A percentile compares a stretch with the other conserved stretches of the same genome.
Evolutionary conservation across 2,888 invertebrate species (phyloP).

Genomic region (Plebejus melissa): DNA sequence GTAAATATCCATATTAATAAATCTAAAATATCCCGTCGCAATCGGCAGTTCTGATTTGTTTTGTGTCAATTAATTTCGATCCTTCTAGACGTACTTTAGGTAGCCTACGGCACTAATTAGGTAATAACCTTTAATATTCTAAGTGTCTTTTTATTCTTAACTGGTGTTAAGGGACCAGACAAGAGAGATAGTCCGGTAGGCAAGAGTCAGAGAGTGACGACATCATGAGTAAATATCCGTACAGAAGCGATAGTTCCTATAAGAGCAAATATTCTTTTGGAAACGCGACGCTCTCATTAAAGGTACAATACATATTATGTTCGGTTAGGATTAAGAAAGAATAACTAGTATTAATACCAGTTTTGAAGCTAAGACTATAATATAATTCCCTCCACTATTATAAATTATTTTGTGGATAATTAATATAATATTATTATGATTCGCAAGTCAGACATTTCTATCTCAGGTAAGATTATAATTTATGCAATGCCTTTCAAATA

Average conservation of each 20-base stretch:
- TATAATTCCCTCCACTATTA: slow-evolving; percentile 69
- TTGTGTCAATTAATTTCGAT: slow-evolving; percentile 38
- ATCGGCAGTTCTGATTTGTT: slow-evolving; percentile 1
- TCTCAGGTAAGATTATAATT: background rate
- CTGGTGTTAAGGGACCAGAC: slow-evolving; percentile 68
- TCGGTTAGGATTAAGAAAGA: slow-evolving; percentile 24
- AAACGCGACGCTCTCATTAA: background rate
- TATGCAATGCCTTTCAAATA: background rate
- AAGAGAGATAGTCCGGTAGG: slow-evolving; percentile 48
- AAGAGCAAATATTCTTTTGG: background rate
- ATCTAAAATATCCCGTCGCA: background rate
- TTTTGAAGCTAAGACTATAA: slow-evolving; percentile 61
- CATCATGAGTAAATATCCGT: background rate
- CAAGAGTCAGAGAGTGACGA: slow-evolving; percentile 14
- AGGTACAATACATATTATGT: background rate
- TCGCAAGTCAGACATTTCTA: slow-evolving; percentile 36
- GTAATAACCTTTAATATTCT: slow-evolving; percentile 32
- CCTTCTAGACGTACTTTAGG: slow-evolving; percentile 35
- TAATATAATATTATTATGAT: slow-evolving; percentile 38
- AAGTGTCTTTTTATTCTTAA: slow-evolving; percentile 43
- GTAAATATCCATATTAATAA: slow-evolving; percentile 7
- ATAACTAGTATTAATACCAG: slow-evolving; percentile 38
- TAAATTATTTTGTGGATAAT: slow-evolving; percentile 45
- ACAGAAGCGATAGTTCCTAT: background rate
- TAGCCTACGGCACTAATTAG: slow-evolving; percentile 43